Conservation (phyloP, 1,140 invertebrate genomes). For the Dreissena polymorpha region DNA sequence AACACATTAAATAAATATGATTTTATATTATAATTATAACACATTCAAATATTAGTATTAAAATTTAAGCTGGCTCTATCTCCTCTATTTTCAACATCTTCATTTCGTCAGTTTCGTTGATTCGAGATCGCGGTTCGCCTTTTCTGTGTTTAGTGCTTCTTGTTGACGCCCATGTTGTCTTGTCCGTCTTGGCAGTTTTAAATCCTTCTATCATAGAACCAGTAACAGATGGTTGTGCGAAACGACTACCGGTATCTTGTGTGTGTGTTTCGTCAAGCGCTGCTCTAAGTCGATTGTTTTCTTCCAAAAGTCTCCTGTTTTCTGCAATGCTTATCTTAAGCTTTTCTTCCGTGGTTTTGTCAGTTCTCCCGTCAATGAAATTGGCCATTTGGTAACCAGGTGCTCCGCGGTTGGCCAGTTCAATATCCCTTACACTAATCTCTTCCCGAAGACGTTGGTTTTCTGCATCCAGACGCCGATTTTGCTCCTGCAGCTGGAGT, state of each 20-base stretch:
- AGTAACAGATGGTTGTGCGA: conserved; percentile 19
- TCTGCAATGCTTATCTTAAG: conserved; percentile 21
- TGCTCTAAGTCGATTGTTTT: conserved; percentile 35
- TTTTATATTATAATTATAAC: too few relatives aligned
- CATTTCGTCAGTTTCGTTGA: conserved; percentile 46
- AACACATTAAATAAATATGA: too few relatives aligned
- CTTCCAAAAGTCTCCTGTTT: conserved; percentile 33
- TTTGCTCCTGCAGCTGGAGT: conserved; percentile 40
- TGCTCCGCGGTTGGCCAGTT: conserved; percentile 10
- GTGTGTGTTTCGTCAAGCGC: conserved; percentile 29
- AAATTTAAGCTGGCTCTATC: background rate
- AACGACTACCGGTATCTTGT: conserved; percentile 28
- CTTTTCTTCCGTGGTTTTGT: conserved; percentile 38
- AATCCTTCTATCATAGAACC: conserved; percentile 50
- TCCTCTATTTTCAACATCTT: conserved; percentile 45
- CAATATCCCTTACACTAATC: conserved; percentile 23
- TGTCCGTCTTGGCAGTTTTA: conserved; percentile 33
- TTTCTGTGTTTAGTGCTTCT: conserved; percentile 5
- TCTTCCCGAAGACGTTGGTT: conserved; percentile 46
- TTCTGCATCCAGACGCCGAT: conserved; percentile 24
- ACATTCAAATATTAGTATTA: too few relatives aligned
- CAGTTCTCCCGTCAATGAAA: conserved; percentile 36
- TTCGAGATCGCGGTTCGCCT: background rate
- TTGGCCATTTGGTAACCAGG: conserved; percentile 28
- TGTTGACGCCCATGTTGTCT: conserved; percentile 18